Percentiles rank a stretch among this genome's conserved stretches.
phyloP scores from a whole-genome alignment of 2,113 vertebrate genomes.

The Cyprinus carpio region DNA sequence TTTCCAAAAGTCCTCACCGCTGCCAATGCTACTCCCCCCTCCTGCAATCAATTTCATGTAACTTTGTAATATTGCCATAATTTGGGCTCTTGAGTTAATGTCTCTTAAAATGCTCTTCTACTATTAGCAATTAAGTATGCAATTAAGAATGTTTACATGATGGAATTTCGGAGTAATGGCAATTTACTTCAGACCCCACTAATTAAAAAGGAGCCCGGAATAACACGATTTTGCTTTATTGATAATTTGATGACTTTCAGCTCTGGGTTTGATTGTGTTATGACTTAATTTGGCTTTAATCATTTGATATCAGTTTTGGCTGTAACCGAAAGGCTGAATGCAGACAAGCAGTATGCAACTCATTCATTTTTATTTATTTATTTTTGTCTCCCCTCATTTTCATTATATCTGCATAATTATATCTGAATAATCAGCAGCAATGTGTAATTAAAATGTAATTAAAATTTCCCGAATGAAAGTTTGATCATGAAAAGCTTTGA shows the following conservation, averaged over 20 bases:
- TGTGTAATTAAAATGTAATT: slow-evolving; percentile 44
- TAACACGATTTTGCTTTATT: slow-evolving; percentile 43
- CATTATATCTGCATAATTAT: slow-evolving; percentile 33
- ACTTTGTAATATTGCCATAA: slow-evolving; percentile 67
- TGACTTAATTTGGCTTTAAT: slow-evolving; percentile 46
- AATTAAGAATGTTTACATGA: slow-evolving; percentile 69
- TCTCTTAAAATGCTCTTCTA: slow-evolving; percentile 63
- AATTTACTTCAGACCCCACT: slow-evolving; percentile 60
- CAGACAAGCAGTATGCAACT: slow-evolving; percentile 6
- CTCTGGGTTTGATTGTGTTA: slow-evolving; percentile 41
- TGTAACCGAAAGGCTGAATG: slow-evolving; percentile 8
- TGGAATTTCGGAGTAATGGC: slow-evolving; percentile 64
- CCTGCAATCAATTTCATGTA: slow-evolving; percentile 68
- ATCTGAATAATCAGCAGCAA: slow-evolving; percentile 41
- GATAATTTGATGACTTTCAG: slow-evolving; percentile 38
- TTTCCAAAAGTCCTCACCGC: neutral
- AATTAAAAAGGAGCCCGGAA: slow-evolving; percentile 50
- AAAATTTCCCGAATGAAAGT: slow-evolving; percentile 39
- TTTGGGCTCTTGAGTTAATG: slow-evolving; percentile 67
- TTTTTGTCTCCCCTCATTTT: slow-evolving; percentile 22
- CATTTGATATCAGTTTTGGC: slow-evolving; percentile 36
- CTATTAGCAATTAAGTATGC: slow-evolving; percentile 68
- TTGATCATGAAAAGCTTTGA: slow-evolving; percentile 40
- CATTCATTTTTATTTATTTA: neutral
- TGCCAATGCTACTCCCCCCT: neutral